Evolutionary conservation across 92 coral and sea anemone species (phyloP).

Genomic region (Plumapathes pennacea): DNA sequence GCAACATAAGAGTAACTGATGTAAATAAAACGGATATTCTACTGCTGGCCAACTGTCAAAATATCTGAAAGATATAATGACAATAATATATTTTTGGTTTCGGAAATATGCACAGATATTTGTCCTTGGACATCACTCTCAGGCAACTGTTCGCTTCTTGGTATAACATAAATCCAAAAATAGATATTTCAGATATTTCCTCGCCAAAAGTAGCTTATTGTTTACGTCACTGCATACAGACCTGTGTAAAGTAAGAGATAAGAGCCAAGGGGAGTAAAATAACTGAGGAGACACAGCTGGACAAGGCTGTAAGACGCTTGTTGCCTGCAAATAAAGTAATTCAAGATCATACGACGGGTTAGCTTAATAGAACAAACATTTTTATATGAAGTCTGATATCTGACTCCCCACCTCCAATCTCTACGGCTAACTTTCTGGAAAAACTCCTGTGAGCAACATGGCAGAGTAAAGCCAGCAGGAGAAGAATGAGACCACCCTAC

Average conservation of each 20-base stretch:
- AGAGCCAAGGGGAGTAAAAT: constrained; percentile 71
- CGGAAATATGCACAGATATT: not conserved
- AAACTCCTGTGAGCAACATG: constrained; percentile 89
- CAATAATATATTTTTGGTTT: not conserved
- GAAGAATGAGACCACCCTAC: constrained; percentile 91
- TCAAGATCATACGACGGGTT: too few species aligned
- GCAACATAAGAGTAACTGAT: too few species aligned
- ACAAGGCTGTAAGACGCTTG: constrained; percentile 89
- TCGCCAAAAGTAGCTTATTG: too few species aligned
- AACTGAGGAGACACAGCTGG: constrained; percentile 70
- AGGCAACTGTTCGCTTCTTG: too few species aligned
- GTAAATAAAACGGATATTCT: too few species aligned
- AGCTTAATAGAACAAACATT: not conserved
- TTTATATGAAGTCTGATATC: not conserved
- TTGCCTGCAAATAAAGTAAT: constrained; percentile 54
- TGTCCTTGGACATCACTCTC: not conserved
- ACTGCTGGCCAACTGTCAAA: too few species aligned
- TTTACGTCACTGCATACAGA: constrained; percentile 25
- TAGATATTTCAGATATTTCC: not conserved
- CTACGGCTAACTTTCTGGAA: constrained; percentile 94
- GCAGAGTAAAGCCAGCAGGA: constrained; percentile 64
- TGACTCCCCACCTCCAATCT: constrained; percentile 81
- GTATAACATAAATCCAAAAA: not conserved
- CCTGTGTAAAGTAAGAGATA: constrained; percentile 77
- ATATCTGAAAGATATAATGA: too few species aligned